Evolutionary conservation across 2,113 vertebrate species (phyloP).

Genomic region (Glareola pratincola): DNA sequence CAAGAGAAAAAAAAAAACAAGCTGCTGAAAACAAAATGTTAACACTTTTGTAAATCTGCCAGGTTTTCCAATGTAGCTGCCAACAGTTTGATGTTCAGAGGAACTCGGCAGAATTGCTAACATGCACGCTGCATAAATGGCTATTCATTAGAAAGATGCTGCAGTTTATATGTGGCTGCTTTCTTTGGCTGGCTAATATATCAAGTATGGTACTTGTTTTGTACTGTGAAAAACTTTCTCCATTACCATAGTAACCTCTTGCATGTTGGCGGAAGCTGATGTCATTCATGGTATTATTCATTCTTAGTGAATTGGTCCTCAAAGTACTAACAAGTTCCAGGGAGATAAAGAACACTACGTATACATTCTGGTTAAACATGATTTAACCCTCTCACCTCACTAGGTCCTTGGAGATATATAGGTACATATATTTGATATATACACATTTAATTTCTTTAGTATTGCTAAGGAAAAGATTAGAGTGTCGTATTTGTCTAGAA

Average conservation of each 20-base stretch:
- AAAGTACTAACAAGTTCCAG: slow-evolving; percentile 76
- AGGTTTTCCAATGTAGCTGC: slow-evolving; percentile 67
- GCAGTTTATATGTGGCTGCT: slow-evolving; percentile 58
- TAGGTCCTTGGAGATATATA: not conserved
- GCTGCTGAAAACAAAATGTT: slow-evolving; percentile 63
- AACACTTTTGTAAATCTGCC: slow-evolving; percentile 70
- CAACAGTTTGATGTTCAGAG: slow-evolving; percentile 69
- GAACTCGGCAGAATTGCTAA: slow-evolving; percentile 58
- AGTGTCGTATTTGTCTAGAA: not conserved
- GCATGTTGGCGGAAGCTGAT: slow-evolving; percentile 89
- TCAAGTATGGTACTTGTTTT: slow-evolving; percentile 79
- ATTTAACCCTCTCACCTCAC: slow-evolving; percentile 62
- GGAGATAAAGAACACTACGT: slow-evolving; percentile 81
- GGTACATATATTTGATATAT: not conserved
- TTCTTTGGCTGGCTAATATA: slow-evolving; percentile 76
- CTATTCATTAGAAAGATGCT: slow-evolving; percentile 68
- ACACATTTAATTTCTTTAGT: not conserved
- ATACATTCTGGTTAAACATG: slow-evolving; percentile 72
- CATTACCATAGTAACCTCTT: slow-evolving; percentile 87
- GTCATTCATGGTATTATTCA: slow-evolving; percentile 83
- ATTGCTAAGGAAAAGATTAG: not conserved
- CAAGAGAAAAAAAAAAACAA: not conserved
- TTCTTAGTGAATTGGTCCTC: slow-evolving; percentile 77
- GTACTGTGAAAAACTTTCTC: slow-evolving; percentile 81
- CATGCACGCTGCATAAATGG: slow-evolving; percentile 59